A percentile compares a stretch with the other conserved stretches of the same genome.
phyloP scores from a whole-genome alignment of 2,797 vertebrate species.

The Lepilemur ruficaudatus region DNA sequence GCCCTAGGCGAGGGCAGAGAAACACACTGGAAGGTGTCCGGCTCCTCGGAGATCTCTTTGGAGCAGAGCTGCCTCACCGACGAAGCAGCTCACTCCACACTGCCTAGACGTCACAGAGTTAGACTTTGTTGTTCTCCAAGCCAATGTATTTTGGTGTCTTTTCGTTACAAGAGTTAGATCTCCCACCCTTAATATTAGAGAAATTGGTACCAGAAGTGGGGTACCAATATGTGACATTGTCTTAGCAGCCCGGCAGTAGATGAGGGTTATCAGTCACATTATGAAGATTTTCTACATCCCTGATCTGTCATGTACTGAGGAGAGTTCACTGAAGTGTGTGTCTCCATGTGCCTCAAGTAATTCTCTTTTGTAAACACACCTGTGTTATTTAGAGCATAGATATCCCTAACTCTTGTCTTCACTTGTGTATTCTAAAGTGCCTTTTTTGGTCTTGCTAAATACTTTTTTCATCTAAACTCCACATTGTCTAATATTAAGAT shows the following conservation, averaged over 20 bases:
- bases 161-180: background rate
- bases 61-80: background rate
- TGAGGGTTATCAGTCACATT: accelerated
- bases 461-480: background rate
- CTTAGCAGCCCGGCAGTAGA: background rate
- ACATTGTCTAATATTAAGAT: no score
- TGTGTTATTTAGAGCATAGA: background rate
- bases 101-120: background rate
- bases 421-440: no score
- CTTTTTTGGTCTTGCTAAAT: background rate
- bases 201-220: background rate
- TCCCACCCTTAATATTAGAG: background rate
- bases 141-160: background rate
- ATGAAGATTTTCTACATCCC: background rate
- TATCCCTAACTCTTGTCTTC: no score
- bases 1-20: background rate
- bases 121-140: background rate
- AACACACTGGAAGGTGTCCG: accelerated
- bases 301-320: background rate
- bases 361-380: background rate
- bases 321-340: background rate
- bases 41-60: background rate
- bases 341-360: background rate
- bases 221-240: background rate
- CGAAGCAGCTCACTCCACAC: background rate